Conservation (phyloP, 2,113 vertebrate species). For the Sebastes fasciatus region DNA sequence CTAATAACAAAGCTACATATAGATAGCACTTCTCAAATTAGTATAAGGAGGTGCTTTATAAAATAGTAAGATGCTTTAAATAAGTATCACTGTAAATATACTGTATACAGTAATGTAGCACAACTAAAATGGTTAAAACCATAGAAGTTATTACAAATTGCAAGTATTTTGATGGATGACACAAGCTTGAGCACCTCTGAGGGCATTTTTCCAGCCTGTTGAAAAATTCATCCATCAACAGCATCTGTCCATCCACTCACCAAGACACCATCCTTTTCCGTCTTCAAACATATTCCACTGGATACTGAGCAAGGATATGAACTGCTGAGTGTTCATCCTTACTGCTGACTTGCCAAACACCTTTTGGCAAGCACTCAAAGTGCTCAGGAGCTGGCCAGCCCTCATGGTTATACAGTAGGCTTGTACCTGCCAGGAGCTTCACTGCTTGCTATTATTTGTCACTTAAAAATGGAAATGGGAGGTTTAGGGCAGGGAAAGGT, state of each 20-base stretch:
- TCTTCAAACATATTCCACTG: constrained; percentile 37
- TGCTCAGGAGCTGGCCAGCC: constrained; percentile 36
- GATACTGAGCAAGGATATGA: constrained; percentile 43
- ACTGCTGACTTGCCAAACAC: constrained; percentile 70
- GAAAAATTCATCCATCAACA: constrained; percentile 27
- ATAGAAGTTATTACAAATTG: neutral
- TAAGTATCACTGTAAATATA: neutral
- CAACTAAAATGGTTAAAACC: neutral
- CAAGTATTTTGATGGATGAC: constrained; percentile 26
- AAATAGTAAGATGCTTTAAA: neutral
- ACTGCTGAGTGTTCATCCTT: constrained; percentile 71
- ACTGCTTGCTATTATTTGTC: constrained; percentile 53
- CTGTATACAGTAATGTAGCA: neutral
- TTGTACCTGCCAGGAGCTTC: constrained; percentile 45
- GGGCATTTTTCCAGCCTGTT: constrained; percentile 21
- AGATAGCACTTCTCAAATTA: neutral
- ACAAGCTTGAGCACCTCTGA: neutral
- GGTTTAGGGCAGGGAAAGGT: constrained; percentile 45
- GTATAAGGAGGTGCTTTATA: neutral
- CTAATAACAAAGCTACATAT: neutral
- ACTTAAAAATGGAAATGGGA: constrained; percentile 43
- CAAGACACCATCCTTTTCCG: neutral
- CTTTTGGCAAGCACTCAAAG: constrained; percentile 63
- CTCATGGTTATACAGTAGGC: constrained; percentile 24
- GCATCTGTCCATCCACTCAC: constrained; percentile 14